Evolutionary conservation across 2,888 invertebrate species (phyloP).

Genomic region (Eutolmus rufibarbis): DNA sequence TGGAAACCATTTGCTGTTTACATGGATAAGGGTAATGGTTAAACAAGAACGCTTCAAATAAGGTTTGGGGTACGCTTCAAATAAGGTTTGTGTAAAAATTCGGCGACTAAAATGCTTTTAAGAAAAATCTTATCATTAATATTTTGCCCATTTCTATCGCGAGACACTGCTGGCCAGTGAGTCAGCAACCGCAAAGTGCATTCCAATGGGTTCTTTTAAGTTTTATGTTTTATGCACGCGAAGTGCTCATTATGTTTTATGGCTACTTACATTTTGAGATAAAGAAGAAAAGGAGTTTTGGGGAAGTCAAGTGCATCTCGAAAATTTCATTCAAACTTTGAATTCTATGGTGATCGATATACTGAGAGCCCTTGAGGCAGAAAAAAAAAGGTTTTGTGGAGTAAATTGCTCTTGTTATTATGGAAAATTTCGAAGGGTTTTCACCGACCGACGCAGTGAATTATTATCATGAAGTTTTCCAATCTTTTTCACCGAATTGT

Average conservation of each 20-base stretch:
- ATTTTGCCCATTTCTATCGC: not conserved
- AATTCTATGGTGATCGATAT: not conserved
- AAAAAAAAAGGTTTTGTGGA: not conserved
- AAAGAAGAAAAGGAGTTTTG: not conserved
- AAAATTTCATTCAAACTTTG: not conserved
- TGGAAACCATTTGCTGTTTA: not conserved
- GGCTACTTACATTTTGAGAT: not conserved
- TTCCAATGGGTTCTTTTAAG: not conserved
- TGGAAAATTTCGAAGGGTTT: not conserved
- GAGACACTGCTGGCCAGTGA: not conserved
- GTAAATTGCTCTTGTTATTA: not conserved
- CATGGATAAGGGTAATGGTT: not conserved
- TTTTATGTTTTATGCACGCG: not conserved
- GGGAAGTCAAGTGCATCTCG: not conserved
- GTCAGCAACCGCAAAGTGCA: not conserved
- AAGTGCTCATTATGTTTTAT: not conserved
- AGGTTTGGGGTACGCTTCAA: not conserved
- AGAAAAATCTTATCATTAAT: not conserved
- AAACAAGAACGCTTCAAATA: not conserved
- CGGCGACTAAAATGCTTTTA: not conserved
- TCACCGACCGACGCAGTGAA: not conserved
- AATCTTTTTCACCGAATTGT: not conserved
- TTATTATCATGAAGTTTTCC: not conserved
- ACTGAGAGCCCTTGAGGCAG: not conserved
- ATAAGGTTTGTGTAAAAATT: not conserved